Evolutionary conservation across 2,888 invertebrate genomes (phyloP).

Genomic region (Micropterix aruncella): DNA sequence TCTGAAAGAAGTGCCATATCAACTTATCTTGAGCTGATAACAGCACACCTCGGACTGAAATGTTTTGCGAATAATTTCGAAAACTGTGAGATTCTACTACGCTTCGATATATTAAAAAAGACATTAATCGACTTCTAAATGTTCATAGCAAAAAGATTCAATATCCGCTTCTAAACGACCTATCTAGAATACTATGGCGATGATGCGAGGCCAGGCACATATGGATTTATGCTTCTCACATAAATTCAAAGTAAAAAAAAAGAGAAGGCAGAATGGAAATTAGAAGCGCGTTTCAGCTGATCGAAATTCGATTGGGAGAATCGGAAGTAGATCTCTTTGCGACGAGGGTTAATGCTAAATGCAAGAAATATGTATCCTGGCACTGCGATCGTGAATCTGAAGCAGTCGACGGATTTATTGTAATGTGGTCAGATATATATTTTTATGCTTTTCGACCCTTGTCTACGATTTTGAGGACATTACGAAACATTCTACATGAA

Average conservation of each 20-base stretch:
- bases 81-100: constrained; percentile 11
- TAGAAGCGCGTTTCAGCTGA: constrained; percentile 9
- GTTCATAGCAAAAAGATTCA: constrained; percentile 12
- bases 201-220: constrained; percentile 9
- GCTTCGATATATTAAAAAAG: constrained; percentile 13
- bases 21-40: constrained; percentile 6
- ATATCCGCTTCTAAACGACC: constrained; percentile 10
- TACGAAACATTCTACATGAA: constrained; percentile 11
- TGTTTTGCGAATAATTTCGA: too few species aligned
- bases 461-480: constrained; percentile 6
- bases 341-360: constrained; percentile 10
- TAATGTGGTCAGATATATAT: constrained; percentile 8
- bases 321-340: constrained; percentile 11
- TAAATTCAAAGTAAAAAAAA: constrained; percentile 11
- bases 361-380: constrained; percentile 11
- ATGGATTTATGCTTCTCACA: constrained; percentile 12
- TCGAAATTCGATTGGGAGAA: constrained; percentile 9
- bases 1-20: not conserved
- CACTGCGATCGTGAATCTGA: constrained; percentile 8
- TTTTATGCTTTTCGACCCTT: constrained; percentile 14
- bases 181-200: constrained; percentile 14
- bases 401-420: constrained; percentile 11
- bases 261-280: too few species aligned
- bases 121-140: constrained; percentile 13
- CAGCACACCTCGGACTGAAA: too few species aligned